Evolutionary conservation across 2,888 invertebrate species (phyloP).

Genomic region (Lysandra bellargus): DNA sequence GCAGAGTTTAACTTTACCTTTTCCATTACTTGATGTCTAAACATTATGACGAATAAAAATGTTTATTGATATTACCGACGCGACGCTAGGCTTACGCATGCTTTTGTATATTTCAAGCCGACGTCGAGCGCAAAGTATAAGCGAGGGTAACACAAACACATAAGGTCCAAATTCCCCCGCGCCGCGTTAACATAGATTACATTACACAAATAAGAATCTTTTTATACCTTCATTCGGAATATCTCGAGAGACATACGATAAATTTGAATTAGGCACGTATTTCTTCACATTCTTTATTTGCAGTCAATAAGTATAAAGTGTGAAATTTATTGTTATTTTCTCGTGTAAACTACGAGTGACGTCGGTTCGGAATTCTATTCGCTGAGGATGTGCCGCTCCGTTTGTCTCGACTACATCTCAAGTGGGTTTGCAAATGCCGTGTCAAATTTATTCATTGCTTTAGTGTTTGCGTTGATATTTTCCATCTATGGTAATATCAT

Average conservation of each 20-base stretch:
- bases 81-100: neutral
- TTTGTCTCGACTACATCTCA: neutral
- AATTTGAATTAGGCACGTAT: conserved; percentile 18
- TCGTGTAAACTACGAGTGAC: conserved; percentile 18
- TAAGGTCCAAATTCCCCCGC: neutral
- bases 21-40: conserved; percentile 20
- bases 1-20: neutral
- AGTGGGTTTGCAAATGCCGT: neutral
- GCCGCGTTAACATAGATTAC: conserved; percentile 4
- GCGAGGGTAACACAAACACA: neutral
- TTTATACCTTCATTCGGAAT: conserved; percentile 22
- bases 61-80: conserved; percentile 27
- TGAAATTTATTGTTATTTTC: conserved; percentile 8
- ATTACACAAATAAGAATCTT: conserved; percentile 27
- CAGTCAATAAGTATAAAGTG: conserved; percentile 9
- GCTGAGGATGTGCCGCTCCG: neutral
- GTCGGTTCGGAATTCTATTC: neutral
- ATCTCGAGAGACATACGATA: conserved; percentile 26
- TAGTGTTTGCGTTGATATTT: neutral
- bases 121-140: neutral
- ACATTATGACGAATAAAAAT: conserved; percentile 25
- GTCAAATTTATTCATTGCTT: conserved; percentile 4
- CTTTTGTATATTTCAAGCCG: conserved; percentile 14
- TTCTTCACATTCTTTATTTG: conserved; percentile 14
- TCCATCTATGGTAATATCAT: neutral